Evolutionary conservation across 2,888 invertebrate species (phyloP), one percentile per base, ranked within the genome.

Genomic region (Chironomus tentans): DNA sequence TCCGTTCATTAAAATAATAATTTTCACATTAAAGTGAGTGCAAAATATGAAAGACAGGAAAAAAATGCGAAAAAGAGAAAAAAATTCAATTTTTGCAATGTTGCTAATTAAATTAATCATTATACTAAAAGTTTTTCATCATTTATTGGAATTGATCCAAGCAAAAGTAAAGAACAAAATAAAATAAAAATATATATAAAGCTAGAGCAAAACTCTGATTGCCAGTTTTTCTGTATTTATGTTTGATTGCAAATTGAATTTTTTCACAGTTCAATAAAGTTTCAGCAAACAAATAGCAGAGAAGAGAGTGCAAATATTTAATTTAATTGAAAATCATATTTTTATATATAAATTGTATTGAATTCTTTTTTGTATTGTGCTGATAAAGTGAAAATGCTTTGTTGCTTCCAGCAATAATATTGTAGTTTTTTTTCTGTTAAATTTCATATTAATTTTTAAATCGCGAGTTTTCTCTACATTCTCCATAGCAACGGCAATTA

Each of bases 191-290:
- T 10, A 38, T 38, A 38, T 38, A 38, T 38, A 38, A 38, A 38
- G 38, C 38, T 10, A 56, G 56, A 18, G 56, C 56, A 56, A 56
- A 18, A 21, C 65, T 65, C 65, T 65, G 65, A 65, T 65, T 65
- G 65, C 24, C 24, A 65, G 24, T 65, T 18, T 56, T 56, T 56
- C n/a, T 56, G 18, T 56, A 56, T 21, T 18, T 72, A 72, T 38
- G 72, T 72, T 72, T 72, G 72, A 72, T 72, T 72, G 72, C 72
- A 72, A 72, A 72, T 72, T 72, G 72, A 72, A 72, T 72, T 72
- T 61, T 56, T 62, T 65, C 65, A 72, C 72, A 72, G 72, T 72
- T 72, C 72, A 72, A 72, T 72, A 62, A 62, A 72, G 72, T 72
- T 72, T 50, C 38, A 15, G 61, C 72, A 72, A 72, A 72, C 50